Evolutionary conservation across 2,888 invertebrate genomes (phyloP), one percentile per base, ranked within the genome.

Genomic region (Rhagonycha lutea): DNA sequence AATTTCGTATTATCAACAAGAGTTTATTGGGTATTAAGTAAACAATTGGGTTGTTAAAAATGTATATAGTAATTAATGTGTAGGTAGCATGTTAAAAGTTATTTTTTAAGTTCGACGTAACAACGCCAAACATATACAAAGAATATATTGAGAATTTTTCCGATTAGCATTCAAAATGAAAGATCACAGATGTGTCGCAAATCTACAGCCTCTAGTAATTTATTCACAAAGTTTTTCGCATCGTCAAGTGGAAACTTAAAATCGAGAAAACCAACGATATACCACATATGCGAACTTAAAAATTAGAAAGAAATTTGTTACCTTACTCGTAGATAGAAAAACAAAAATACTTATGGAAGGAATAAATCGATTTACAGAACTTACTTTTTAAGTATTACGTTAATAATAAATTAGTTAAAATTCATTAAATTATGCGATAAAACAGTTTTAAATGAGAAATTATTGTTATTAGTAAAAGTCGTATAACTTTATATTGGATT

Each of bases 191-290:
- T 80, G 79, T 77, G 80, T 79, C 79, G 70, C 79, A 80, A 78
- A 69, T 77, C 75, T 73, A 72, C 74, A 68, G 75, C 73, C 76
- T 69, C 76, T 74, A 74, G 80, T 81, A 82, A 82, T 82, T 82
- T 82, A 82, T 82, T 80, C 82, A 72, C 72, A 75, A 71, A 71
- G 75, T 75, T 75, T 75, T 75, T 75, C 75, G 70, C 72, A 75
- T 68, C 75, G 72, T 61, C 75, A 70, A 75, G 75, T 72, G 72
- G 75, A 72, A 71, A 75, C 68, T 75, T 68, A 61, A 81, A 82
- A 81, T 81, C 80, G 78, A 73, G 75, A 73, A 80, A 81, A 82
- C 78, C 80, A 75, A 80, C 79, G 79, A 80, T 80, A 77, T 74
- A 77, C 74, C 76, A 61, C 74, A 76, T 61, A 74, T 76, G 68